These are phyloP conservation scores for Eupithecia inturbata DNA, from an alignment of 2,888 invertebrate species.

Conservation along the genomic window DNA sequence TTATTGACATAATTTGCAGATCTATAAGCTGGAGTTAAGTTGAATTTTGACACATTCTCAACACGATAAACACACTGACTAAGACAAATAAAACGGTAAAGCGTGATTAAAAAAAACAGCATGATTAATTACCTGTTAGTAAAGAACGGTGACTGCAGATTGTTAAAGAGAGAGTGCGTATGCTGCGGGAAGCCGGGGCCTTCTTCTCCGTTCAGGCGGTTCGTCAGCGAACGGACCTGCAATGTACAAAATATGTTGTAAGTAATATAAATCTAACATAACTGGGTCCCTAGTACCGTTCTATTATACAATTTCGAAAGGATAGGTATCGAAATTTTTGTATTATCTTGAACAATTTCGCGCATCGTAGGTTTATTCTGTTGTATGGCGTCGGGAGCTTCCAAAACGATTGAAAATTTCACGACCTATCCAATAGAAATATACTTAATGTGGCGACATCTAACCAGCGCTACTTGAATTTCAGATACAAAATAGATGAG, in stretches of 20 bases:
- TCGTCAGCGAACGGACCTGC: slow-evolving; percentile 92
- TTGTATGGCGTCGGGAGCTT: too few species aligned
- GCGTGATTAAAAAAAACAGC: not conserved
- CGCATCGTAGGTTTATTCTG: too few species aligned
- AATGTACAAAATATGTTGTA: slow-evolving; percentile 5
- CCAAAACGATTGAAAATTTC: too few species aligned
- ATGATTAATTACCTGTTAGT: slow-evolving; percentile 66
- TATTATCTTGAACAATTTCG: too few species aligned
- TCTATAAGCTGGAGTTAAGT: not conserved
- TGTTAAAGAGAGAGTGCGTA: slow-evolving; percentile 80
- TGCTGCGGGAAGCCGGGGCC: slow-evolving; percentile 82
- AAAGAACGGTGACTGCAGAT: slow-evolving; percentile 81
- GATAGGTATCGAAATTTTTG: too few species aligned
- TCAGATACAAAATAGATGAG: too few species aligned
- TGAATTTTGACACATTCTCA: not conserved
- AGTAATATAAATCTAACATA: too few species aligned
- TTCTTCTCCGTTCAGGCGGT: slow-evolving; percentile 93
- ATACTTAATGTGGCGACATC: too few species aligned
- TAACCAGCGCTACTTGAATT: too few species aligned
- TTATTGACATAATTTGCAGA: not conserved
- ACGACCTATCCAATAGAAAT: too few species aligned
- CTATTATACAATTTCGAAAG: too few species aligned
- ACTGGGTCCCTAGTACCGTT: too few species aligned
- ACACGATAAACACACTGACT: not conserved
- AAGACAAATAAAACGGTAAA: slow-evolving; percentile 3